Percentiles rank a stretch among this genome's conserved stretches.
Conservation (phyloP, 2,888 invertebrate species). For the Xiphydria camelus region DNA sequence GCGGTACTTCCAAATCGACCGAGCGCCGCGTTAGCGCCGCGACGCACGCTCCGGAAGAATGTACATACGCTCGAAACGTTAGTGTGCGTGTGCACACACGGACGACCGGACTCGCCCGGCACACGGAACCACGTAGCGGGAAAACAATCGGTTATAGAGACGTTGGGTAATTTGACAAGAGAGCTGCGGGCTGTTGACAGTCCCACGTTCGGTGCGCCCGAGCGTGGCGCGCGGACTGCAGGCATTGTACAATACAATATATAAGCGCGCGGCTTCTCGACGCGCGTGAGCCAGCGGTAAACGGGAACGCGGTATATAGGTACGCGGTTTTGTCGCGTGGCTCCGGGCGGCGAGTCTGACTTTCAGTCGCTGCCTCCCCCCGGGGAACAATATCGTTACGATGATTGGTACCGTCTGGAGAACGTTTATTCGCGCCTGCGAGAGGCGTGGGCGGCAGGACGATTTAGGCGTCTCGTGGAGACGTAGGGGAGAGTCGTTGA, state of each 20-base stretch:
- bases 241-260: too few species aligned
- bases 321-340: slow-evolving; percentile 31
- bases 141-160: slow-evolving; percentile 12
- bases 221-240: background rate
- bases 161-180: background rate
- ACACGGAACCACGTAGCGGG: too few species aligned
- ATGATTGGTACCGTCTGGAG: slow-evolving; percentile 4
- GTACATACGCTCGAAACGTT: too few species aligned
- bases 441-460: too few species aligned
- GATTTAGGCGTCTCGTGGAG: too few species aligned
- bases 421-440: too few species aligned
- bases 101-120: too few species aligned
- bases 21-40: too few species aligned
- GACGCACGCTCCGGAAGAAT: too few species aligned
- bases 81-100: too few species aligned
- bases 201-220: slow-evolving; percentile 9
- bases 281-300: slow-evolving; percentile 10
- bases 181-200: slow-evolving; percentile 11
- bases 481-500: too few species aligned
- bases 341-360: slow-evolving; percentile 31
- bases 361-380: slow-evolving; percentile 30
- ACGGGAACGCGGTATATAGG: slow-evolving; percentile 26
- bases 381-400: slow-evolving; percentile 4
- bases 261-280: background rate
- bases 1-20: too few species aligned